A percentile compares a stretch with the other conserved stretches of the same genome.
Conservation (phyloP, 1,140 invertebrate species). For the Eumaeus atala region DNA sequence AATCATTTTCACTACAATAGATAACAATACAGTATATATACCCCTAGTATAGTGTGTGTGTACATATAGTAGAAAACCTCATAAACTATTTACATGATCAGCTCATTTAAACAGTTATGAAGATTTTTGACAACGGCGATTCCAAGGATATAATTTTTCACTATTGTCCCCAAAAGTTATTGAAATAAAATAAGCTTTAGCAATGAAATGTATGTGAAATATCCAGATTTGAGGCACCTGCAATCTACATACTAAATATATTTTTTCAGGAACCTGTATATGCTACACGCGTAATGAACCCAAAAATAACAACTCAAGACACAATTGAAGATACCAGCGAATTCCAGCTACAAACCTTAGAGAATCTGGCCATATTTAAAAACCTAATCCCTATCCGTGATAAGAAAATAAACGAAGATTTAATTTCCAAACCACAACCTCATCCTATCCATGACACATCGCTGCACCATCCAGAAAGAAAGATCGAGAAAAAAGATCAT, state of each 20-base stretch:
- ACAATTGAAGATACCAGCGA: constrained; percentile 33
- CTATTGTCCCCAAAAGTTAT: no score
- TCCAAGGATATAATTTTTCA: no score
- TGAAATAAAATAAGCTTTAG: no score
- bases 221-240: neutral
- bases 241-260: no score
- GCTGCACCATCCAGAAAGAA: constrained; percentile 44
- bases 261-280: constrained; percentile 46
- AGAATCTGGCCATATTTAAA: constrained; percentile 58
- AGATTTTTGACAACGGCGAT: no score
- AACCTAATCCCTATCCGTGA: constrained; percentile 47
- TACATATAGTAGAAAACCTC: no score
- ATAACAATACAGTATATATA: no score
- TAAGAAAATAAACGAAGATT: constrained; percentile 33
- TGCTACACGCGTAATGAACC: constrained; percentile 24
- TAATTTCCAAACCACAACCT: constrained; percentile 47
- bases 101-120: no score
- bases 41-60: no score
- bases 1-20: no score
- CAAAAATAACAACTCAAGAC: constrained; percentile 18
- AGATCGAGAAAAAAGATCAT: constrained; percentile 62
- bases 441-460: constrained; percentile 54
- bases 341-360: constrained; percentile 37
- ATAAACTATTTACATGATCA: no score
- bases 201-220: neutral